phyloP scores from a whole-genome alignment of 2,797 vertebrate species.

The Echiichthys vipera region DNA sequence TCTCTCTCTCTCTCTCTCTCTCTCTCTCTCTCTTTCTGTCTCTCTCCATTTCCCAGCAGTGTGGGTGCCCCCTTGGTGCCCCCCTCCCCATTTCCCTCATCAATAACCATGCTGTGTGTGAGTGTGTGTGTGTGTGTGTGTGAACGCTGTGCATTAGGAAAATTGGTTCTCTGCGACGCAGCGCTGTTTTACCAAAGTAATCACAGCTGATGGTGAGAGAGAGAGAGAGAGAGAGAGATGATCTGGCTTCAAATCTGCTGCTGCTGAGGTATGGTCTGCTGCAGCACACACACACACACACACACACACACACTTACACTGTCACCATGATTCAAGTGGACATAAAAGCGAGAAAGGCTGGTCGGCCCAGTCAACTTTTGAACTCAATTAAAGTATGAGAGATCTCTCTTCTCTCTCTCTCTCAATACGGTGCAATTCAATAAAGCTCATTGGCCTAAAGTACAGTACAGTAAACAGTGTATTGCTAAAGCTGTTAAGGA shows the following conservation, averaged over 20 bases:
- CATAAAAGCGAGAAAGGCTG: conserved; percentile 65
- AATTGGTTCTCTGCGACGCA: conserved; percentile 84
- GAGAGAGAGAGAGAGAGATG: conserved; percentile 45
- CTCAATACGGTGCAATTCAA: conserved; percentile 38
- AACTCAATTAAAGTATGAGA: conserved; percentile 74
- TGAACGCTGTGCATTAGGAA: conserved; percentile 80
- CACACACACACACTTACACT: conserved; percentile 42
- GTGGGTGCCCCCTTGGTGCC: conserved; percentile 75
- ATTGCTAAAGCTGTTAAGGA: conserved; percentile 15
- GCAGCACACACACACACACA: conserved; percentile 46
- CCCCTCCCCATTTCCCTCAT: conserved; percentile 82
- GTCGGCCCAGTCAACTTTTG: conserved; percentile 71
- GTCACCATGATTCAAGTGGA: conserved; percentile 73
- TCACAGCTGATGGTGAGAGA: conserved; percentile 80
- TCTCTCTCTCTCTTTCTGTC: conserved; percentile 44
- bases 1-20: conserved; percentile 11
- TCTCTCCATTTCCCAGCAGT: conserved; percentile 73
- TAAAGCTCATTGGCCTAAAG: conserved; percentile 36
- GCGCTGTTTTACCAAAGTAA: conserved; percentile 83
- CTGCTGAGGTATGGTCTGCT: conserved; percentile 63
- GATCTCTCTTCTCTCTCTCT: conserved; percentile 31
- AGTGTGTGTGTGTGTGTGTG: conserved; percentile 50
- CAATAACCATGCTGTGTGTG: conserved; percentile 79
- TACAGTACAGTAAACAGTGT: conserved; percentile 31
- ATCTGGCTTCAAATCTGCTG: conserved; percentile 73